phyloP scores from a whole-genome alignment of 1,140 invertebrate genomes.

The Amphibalanus amphitrite region DNA sequence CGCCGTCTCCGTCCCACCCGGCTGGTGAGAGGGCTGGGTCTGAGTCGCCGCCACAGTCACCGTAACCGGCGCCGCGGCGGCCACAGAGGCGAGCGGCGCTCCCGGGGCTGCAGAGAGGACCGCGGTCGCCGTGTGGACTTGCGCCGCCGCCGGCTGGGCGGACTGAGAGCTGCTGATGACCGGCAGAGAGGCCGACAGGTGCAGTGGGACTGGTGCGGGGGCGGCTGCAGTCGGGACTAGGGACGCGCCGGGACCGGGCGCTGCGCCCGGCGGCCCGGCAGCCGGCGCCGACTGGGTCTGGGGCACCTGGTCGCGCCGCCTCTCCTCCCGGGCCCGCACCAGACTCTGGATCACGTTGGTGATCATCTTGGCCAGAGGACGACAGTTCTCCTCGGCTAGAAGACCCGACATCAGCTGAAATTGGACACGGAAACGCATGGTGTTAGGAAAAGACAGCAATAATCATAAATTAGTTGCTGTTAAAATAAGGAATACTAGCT shows the following conservation, averaged over 20 bases:
- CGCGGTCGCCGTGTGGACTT: no score
- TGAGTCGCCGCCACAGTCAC: neutral
- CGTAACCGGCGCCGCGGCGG: no score
- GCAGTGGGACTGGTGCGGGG: neutral
- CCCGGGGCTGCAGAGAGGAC: neutral
- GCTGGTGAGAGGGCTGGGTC: neutral
- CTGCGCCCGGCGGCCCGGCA: no score
- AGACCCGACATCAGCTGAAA: neutral
- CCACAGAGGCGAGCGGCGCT: no score
- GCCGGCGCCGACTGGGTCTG: neutral
- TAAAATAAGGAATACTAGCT: no score
- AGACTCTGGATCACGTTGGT: conserved; percentile 56
- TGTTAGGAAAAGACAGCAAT: no score
- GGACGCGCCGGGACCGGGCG: no score
- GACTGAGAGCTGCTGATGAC: neutral
- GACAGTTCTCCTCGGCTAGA: neutral
- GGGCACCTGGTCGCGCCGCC: conserved; percentile 18
- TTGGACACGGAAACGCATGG: no score
- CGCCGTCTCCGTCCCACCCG: neutral
- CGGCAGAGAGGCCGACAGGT: neutral
- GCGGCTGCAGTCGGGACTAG: no score
- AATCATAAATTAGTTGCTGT: no score
- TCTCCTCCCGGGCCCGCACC: conserved; percentile 41
- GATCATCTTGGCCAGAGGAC: conserved; percentile 61
- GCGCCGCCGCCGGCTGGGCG: no score